Conservation (phyloP, 1,140 invertebrate genomes). For the Charaxes varanes region DNA sequence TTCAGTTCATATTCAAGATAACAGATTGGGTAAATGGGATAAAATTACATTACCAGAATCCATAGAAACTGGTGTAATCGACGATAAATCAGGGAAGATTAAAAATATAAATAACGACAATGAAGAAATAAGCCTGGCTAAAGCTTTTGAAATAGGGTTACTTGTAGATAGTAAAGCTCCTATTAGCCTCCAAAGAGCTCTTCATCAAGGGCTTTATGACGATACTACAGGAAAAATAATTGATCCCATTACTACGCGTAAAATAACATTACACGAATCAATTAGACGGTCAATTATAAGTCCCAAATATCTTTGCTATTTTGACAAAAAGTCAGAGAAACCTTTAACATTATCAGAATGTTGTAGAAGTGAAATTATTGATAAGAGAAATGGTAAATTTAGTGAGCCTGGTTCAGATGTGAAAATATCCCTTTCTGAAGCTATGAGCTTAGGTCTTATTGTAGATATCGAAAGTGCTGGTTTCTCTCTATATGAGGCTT, state of each 20-base stretch:
- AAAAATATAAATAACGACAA: conserved; percentile 80
- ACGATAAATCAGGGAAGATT: conserved; percentile 83
- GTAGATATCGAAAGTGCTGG: conserved; percentile 89
- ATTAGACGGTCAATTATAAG: conserved; percentile 87
- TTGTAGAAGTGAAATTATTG: conserved; percentile 87
- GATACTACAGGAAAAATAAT: conserved; percentile 86
- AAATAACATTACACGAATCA: conserved; percentile 89
- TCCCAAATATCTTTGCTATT: conserved; percentile 86
- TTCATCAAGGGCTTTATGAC: conserved; percentile 91
- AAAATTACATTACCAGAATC: conserved; percentile 85
- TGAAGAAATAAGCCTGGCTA: conserved; percentile 81
- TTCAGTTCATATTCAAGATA: conserved; percentile 89
- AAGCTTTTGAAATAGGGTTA: conserved; percentile 87
- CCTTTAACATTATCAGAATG: conserved; percentile 85
- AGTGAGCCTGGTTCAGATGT: conserved; percentile 81
- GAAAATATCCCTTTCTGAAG: conserved; percentile 80
- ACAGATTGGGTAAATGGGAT: conserved; percentile 82
- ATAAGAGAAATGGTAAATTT: conserved; percentile 86
- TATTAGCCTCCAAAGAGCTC: conserved; percentile 88
- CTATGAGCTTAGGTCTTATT: conserved; percentile 84
- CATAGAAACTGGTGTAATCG: conserved; percentile 82
- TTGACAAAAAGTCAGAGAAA: conserved; percentile 81
- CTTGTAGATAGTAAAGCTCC: conserved; percentile 87
- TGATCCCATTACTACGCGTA: conserved; percentile 83
- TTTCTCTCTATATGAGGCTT: conserved; percentile 87